A percentile compares a stretch with the other conserved stretches of the same genome.
Evolutionary conservation across 1,140 invertebrate genomes (phyloP).

Genomic region (Heliconius nattereri): DNA sequence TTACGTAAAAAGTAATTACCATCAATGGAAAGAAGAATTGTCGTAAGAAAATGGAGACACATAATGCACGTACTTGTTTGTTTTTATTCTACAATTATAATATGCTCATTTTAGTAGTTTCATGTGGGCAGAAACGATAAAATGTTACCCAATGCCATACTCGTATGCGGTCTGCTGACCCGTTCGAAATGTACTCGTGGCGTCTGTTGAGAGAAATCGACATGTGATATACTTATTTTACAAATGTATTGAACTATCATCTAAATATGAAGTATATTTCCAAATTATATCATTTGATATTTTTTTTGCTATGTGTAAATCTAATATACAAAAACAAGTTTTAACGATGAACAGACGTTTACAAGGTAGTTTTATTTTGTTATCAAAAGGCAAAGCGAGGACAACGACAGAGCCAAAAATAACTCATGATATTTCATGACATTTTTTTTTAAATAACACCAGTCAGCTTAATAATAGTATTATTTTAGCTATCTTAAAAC

Average conservation of each 20-base stretch:
- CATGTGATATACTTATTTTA: not conserved
- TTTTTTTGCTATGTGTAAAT: not conserved
- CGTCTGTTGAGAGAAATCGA: slow-evolving; percentile 9
- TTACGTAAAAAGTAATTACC: slow-evolving; percentile 5
- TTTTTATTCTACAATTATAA: slow-evolving; percentile 52
- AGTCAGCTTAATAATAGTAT: not conserved
- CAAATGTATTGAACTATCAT: not conserved
- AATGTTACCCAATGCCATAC: slow-evolving; percentile 56
- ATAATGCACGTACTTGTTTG: slow-evolving; percentile 25
- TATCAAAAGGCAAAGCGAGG: slow-evolving; percentile 3
- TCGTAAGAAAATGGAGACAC: not conserved
- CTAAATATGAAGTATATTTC: not conserved
- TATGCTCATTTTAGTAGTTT: slow-evolving; percentile 57
- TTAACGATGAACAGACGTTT: not conserved
- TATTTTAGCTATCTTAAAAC: not conserved
- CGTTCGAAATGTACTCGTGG: slow-evolving; percentile 40
- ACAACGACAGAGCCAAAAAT: slow-evolving; percentile 16
- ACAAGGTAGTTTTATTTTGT: slow-evolving; percentile 10
- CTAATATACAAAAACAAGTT: not conserved
- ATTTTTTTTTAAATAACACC: not conserved
- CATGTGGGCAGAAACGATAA: slow-evolving; percentile 58
- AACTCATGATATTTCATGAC: not conserved
- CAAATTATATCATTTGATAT: not conserved
- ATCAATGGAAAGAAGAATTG: slow-evolving; percentile 2
- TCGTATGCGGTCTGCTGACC: slow-evolving; percentile 45